These are phyloP conservation scores for Nymphalis c-album DNA, from an alignment of 2,888 invertebrate species.

Conservation along the genomic window DNA sequence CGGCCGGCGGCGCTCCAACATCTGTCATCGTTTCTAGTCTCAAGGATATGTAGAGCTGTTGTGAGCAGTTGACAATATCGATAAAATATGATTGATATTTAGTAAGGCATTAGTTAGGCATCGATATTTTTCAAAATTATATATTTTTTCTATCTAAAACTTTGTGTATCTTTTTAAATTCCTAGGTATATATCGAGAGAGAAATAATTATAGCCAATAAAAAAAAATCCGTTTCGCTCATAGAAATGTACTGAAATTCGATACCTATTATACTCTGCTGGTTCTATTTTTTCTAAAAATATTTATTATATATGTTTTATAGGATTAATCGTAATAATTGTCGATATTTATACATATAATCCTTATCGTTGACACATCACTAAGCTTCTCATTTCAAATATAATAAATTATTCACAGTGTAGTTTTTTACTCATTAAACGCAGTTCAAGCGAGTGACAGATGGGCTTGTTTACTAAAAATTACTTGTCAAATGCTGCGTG, in stretches of 20 bases:
- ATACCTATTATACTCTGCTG: no score
- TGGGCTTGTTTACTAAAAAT: conserved; percentile 64
- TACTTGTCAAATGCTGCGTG: conserved; percentile 61
- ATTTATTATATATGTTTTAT: no score
- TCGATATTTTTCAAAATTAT: no score
- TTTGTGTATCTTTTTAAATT: no score
- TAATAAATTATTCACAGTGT: conserved; percentile 60
- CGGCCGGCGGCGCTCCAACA: conserved; percentile 53
- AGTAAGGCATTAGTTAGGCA: no score
- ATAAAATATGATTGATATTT: neutral
- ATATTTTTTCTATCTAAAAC: no score
- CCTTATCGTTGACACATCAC: neutral
- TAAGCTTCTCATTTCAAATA: conserved; percentile 26
- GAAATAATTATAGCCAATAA: no score
- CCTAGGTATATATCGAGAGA: no score
- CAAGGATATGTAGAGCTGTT: neutral
- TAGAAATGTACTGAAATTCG: no score
- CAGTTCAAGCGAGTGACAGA: conserved; percentile 55
- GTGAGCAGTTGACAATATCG: neutral
- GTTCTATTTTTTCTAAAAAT: no score
- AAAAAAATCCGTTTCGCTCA: no score
- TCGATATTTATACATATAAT: conserved; percentile 5
- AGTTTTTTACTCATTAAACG: conserved; percentile 62
- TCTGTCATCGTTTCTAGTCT: conserved; percentile 52
- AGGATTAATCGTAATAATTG: neutral